Conservation (phyloP, 2,888 invertebrate species). For the Coelopa pilipes region DNA sequence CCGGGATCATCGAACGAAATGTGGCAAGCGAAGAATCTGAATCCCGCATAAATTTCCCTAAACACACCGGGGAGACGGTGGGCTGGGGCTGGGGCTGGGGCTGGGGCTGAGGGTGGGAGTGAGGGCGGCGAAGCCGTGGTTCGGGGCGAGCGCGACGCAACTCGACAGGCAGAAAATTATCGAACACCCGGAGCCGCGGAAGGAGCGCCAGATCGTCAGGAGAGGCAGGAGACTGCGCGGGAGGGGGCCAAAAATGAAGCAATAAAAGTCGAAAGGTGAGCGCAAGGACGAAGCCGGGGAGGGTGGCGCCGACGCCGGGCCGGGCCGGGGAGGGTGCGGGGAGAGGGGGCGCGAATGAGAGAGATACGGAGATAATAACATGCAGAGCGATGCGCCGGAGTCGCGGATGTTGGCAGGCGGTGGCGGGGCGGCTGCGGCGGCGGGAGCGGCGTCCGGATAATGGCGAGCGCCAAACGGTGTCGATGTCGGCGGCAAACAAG, state of each 20-base stretch:
- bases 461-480: not conserved
- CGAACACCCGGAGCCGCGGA: not conserved
- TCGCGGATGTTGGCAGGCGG: not conserved
- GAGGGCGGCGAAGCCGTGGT: not conserved
- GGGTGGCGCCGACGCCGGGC: not conserved
- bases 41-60: constrained; percentile 23
- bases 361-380: constrained; percentile 25
- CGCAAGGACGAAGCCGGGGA: not conserved
- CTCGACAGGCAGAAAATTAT: constrained; percentile 27
- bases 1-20: not conserved
- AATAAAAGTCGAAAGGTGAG: constrained; percentile 4
- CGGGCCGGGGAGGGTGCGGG: not conserved
- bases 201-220: too few relatives aligned
- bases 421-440: not conserved
- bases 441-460: not conserved
- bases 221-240: too few relatives aligned
- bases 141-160: not conserved
- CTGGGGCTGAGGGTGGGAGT: not conserved
- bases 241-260: constrained; percentile 3
- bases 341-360: not conserved
- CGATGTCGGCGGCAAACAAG: constrained; percentile 1
- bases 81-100: too few relatives aligned
- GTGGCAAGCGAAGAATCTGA: not conserved
- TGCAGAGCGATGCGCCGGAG: constrained; percentile 17
- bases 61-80: not conserved